These are phyloP conservation scores for Aspiorhynchus laticeps DNA, from an alignment of 2,113 vertebrate species.

Conservation along the genomic window DNA sequence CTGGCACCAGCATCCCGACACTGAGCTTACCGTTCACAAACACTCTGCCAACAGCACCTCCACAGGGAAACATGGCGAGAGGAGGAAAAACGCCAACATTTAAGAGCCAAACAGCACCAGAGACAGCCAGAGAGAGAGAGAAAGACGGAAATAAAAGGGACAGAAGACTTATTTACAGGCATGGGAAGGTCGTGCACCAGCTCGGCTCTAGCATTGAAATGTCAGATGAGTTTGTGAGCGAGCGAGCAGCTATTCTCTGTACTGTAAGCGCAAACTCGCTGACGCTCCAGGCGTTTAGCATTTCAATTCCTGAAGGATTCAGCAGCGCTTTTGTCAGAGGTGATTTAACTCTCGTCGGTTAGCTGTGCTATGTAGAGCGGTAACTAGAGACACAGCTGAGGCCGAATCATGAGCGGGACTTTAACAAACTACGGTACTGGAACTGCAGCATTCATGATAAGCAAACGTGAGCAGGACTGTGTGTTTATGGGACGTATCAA, in stretches of 20 bases:
- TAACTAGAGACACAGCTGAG: slow-evolving; percentile 35
- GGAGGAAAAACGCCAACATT: slow-evolving; percentile 15
- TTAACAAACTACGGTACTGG: not conserved
- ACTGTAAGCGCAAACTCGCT: slow-evolving; percentile 43
- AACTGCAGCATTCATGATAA: not conserved
- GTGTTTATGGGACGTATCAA: not conserved
- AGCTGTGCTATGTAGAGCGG: slow-evolving; percentile 13
- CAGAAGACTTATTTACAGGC: slow-evolving; percentile 57
- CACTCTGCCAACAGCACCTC: slow-evolving; percentile 24
- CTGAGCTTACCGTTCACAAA: slow-evolving; percentile 5
- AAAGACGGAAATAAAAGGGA: slow-evolving; percentile 47
- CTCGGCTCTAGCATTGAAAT: slow-evolving; percentile 47
- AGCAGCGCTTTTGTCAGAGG: slow-evolving; percentile 5
- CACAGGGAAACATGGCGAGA: slow-evolving; percentile 10
- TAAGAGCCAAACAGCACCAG: slow-evolving; percentile 29
- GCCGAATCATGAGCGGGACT: slow-evolving; percentile 1
- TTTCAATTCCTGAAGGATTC: slow-evolving; percentile 33
- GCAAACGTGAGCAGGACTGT: not conserved
- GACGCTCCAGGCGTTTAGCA: slow-evolving; percentile 19
- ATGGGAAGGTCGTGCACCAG: slow-evolving; percentile 53
- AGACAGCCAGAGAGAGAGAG: slow-evolving; percentile 27
- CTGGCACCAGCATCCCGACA: slow-evolving; percentile 35
- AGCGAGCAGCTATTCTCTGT: slow-evolving; percentile 17
- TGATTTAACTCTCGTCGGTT: slow-evolving; percentile 52
- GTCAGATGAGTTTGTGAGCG: slow-evolving; percentile 40